Percentiles rank a stretch among this genome's conserved stretches.
phyloP scores from a whole-genome alignment of 2,888 invertebrate species.

The Sinhomidia bicolor region DNA sequence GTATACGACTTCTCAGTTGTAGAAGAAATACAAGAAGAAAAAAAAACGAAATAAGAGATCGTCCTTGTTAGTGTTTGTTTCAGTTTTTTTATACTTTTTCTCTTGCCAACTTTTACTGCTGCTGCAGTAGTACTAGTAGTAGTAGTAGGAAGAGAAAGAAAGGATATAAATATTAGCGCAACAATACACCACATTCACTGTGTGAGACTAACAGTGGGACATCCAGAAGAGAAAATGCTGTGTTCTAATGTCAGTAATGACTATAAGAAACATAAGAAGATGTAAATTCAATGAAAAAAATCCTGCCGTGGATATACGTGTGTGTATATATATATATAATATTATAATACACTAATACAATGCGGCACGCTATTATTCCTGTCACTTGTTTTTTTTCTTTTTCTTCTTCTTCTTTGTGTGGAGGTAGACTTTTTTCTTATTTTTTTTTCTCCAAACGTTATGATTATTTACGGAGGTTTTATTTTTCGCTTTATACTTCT shows the following conservation, averaged over 20 bases:
- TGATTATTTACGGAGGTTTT: conserved; percentile 31
- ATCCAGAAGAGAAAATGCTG: neutral
- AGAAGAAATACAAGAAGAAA: too few species aligned
- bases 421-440: neutral
- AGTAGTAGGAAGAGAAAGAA: neutral
- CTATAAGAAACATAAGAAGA: conserved; percentile 26
- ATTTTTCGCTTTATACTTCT: neutral
- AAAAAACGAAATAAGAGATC: too few species aligned
- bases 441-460: neutral
- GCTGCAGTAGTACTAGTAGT: conserved; percentile 9
- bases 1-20: neutral
- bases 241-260: conserved; percentile 28
- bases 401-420: neutral
- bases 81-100: conserved; percentile 16
- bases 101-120: conserved; percentile 46
- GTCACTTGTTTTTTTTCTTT: neutral
- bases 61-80: conserved; percentile 1
- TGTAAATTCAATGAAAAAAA: conserved; percentile 68
- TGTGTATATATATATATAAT: too few species aligned
- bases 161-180: neutral
- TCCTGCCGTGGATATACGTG: neutral
- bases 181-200: neutral
- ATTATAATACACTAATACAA: conserved; percentile 44
- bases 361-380: conserved; percentile 48
- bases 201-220: neutral